Base-by-base conservation (phyloP, 2,797 vertebrate species). In the Typhlichthys subterraneus region DNA sequence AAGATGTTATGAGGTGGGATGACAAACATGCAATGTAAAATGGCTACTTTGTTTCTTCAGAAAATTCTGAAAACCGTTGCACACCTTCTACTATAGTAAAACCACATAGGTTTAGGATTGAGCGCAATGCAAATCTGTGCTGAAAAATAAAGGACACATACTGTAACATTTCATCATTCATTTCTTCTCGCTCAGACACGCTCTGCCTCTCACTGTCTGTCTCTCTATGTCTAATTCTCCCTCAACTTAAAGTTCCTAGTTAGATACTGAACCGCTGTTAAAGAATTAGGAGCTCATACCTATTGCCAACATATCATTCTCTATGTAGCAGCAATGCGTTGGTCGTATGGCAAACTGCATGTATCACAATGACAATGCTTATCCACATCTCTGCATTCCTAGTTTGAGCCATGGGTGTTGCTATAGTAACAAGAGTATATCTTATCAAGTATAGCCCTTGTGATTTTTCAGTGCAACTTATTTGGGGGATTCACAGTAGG, bases 391-490 rank as follows among this genome's bases (percentile, higher is more conserved):
- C 89, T 89, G 88, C 89, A 90, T 92, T 91, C 92, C 92, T 90
- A 83, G 91, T 91, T 92, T 92, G 85, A 93, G 91, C 92, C 91
- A 92, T 77, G 88, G 90, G 90, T 83, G 92, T 94, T 94, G 89
- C 90, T 91, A 93, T 94, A 91, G 92, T 92, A 94, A 94, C 93
- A 91, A 82, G 89, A 91, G 90, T 92, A 93, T 93, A 89, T 92
- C 92, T 92, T 93, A 93, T 94, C 90, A 93, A 93, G 92, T 92
- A 87, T 84, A 83, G 90, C 90, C 92, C 92, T 94, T 91, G 88
- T 93, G 89, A 87, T 89, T 87, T 90, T 84, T 86, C 85, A 86
- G 86, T 90, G 90, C 87, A 94, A 94, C 92, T 94, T 94, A 93
- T 94, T 93, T 93, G 89, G 89, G 88, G 89, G 89, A 75, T 92